These are phyloP conservation scores for Promerops cafer DNA, from an alignment of 2,113 vertebrate genomes.

Conservation along the genomic window DNA sequence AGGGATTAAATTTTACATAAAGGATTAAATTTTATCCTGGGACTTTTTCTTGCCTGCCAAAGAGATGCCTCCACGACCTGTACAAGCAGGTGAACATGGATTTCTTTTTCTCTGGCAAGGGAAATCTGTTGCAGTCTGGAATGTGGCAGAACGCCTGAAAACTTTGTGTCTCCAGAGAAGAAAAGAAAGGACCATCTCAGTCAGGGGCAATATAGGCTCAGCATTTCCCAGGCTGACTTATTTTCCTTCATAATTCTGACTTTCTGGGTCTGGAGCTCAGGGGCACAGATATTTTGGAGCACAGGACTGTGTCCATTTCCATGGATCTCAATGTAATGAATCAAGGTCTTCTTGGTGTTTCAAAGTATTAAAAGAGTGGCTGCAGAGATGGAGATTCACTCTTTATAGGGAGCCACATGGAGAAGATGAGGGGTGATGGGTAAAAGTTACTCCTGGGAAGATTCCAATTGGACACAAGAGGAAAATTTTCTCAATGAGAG, in stretches of 20 bases:
- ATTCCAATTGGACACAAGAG: accelerated
- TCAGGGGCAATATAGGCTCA: neutral
- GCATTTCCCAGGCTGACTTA: neutral
- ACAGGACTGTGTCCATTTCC: neutral
- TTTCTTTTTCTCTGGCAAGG: neutral
- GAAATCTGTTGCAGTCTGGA: neutral
- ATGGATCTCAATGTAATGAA: neutral
- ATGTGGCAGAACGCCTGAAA: neutral
- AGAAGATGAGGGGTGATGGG: neutral
- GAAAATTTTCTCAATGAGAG: neutral
- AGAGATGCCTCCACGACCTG: neutral
- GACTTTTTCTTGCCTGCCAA: neutral
- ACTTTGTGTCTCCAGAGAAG: neutral
- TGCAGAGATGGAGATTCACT: neutral
- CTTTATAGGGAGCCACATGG: neutral
- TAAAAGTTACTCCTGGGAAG: neutral
- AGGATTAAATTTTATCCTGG: neutral
- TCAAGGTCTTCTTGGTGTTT: neutral
- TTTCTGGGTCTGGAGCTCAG: neutral
- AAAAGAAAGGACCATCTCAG: neutral
- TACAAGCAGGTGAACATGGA: neutral
- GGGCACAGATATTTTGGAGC: neutral
- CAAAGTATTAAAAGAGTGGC: neutral
- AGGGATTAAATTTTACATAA: neutral
- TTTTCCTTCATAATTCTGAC: neutral